Conservation (phyloP, 2,888 invertebrate genomes). For the Scrobipalpa costella region DNA sequence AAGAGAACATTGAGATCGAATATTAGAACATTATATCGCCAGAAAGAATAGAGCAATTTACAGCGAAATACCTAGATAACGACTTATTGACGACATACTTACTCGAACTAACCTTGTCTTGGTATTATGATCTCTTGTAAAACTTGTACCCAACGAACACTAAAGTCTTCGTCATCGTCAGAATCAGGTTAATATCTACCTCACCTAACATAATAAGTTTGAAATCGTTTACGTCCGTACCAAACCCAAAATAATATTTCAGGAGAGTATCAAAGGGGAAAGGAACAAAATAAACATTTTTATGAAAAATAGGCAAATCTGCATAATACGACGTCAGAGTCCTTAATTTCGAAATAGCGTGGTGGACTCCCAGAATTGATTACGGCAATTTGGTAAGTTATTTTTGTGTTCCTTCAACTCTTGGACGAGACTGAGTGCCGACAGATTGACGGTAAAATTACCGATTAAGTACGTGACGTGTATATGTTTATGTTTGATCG, state of each 20-base stretch:
- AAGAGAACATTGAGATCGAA: too few species aligned
- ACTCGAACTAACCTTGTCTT: too few species aligned
- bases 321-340: conserved; percentile 36
- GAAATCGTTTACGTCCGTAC: conserved; percentile 3
- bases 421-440: conserved; percentile 39
- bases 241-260: conserved; percentile 7
- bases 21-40: too few species aligned
- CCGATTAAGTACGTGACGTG: neutral
- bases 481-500: too few species aligned
- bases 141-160: neutral
- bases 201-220: neutral
- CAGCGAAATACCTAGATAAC: too few species aligned
- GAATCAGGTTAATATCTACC: neutral
- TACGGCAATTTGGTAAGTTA: conserved; percentile 59
- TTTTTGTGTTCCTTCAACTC: conserved; percentile 45
- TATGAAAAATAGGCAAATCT: conserved; percentile 39
- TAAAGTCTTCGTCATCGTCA: neutral
- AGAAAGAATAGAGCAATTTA: too few species aligned
- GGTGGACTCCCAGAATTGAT: conserved; percentile 56
- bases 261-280: conserved; percentile 4
- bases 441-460: conserved; percentile 12
- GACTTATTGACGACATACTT: too few species aligned
- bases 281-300: conserved; percentile 24
- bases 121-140: too few species aligned
- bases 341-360: conserved; percentile 66